phyloP scores from a whole-genome alignment of 2,888 invertebrate species.

The Erpobdella octoculata region DNA sequence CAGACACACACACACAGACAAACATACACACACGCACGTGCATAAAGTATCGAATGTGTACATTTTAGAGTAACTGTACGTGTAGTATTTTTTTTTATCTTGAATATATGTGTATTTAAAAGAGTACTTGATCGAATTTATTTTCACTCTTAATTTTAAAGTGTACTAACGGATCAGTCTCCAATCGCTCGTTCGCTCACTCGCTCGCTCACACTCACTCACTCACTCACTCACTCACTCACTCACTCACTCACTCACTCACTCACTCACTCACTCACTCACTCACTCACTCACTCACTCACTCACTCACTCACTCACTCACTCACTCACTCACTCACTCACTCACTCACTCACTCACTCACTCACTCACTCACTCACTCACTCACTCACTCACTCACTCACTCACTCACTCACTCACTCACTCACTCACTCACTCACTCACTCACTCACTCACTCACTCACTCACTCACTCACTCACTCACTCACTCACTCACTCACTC shows the following conservation, averaged over 20 bases:
- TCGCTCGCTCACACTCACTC: slow-evolving; percentile 22
- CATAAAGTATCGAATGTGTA: too few relatives aligned
- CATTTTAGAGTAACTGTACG: too few relatives aligned
- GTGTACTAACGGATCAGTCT: too few relatives aligned
- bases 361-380: slow-evolving; percentile 9
- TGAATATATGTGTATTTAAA: too few relatives aligned
- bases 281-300: background rate
- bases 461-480: slow-evolving; percentile 17
- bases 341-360: background rate
- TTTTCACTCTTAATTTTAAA: too few relatives aligned
- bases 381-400: slow-evolving; percentile 13
- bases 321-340: background rate
- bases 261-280: slow-evolving; percentile 6
- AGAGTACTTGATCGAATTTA: too few relatives aligned
- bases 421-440: slow-evolving; percentile 7
- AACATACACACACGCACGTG: too few relatives aligned
- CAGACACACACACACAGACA: too few relatives aligned
- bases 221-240: slow-evolving; percentile 26
- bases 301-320: background rate
- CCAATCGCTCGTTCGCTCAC: slow-evolving; percentile 25
- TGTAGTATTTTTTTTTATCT: too few relatives aligned
- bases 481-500: slow-evolving; percentile 7
- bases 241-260: slow-evolving; percentile 22
- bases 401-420: slow-evolving; percentile 13
- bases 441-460: slow-evolving; percentile 18